Evolutionary conservation across 2,888 invertebrate species (phyloP).

Genomic region (Fragum fragum): DNA sequence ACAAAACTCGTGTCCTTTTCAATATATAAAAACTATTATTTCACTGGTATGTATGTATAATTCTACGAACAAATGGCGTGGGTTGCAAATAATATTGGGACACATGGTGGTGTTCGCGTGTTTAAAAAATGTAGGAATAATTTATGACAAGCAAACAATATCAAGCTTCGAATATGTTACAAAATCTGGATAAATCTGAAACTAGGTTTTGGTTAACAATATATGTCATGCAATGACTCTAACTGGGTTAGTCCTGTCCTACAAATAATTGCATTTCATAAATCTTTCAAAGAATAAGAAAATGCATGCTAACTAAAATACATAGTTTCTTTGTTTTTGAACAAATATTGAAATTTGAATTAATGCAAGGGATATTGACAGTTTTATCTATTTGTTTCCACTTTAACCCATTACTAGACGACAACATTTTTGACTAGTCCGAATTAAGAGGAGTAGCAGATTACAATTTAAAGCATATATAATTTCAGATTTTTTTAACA

Average conservation of each 20-base stretch:
- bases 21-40: too few relatives aligned
- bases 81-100: conserved; percentile 2
- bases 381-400: too few relatives aligned
- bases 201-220: neutral
- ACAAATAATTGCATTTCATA: neutral
- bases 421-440: too few relatives aligned
- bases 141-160: conserved; percentile 3
- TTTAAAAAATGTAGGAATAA: neutral
- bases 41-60: too few relatives aligned
- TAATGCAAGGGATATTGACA: too few relatives aligned
- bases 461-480: too few relatives aligned
- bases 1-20: too few relatives aligned
- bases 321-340: too few relatives aligned
- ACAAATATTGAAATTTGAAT: too few relatives aligned
- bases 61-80: neutral
- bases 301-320: conserved; percentile 5
- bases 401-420: too few relatives aligned
- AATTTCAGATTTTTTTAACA: too few relatives aligned
- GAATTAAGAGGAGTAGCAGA: too few relatives aligned
- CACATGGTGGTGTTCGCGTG: neutral
- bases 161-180: neutral
- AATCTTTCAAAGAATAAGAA: neutral
- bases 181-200: conserved; percentile 1
- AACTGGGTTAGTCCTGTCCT: neutral
- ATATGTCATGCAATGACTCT: neutral